A percentile compares a stretch with the other conserved stretches of the same genome.
phyloP scores from a whole-genome alignment of 1,140 invertebrate species.

The Polyergus mexicanus region DNA sequence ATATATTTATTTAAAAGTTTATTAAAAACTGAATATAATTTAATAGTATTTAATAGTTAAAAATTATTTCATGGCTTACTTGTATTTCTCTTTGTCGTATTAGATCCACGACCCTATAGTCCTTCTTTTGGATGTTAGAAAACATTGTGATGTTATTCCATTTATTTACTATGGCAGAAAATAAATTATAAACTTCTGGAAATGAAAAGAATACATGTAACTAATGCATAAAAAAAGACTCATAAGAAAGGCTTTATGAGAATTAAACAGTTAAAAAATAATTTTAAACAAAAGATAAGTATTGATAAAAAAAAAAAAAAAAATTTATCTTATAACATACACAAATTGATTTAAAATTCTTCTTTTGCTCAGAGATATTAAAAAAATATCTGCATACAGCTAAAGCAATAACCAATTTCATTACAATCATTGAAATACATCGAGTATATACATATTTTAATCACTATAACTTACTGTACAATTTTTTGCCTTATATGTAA shows the following conservation, averaged over 20 bases:
- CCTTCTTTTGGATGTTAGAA: constrained; percentile 73
- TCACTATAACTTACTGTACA: neutral
- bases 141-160: constrained; percentile 76
- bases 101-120: constrained; percentile 78
- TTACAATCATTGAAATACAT: neutral
- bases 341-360: neutral
- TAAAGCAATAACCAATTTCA: neutral
- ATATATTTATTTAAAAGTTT: neutral
- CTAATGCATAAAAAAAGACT: neutral
- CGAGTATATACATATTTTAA: neutral
- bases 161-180: constrained; percentile 25
- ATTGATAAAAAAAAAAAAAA: neutral
- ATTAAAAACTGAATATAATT: neutral
- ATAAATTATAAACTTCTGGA: constrained; percentile 20
- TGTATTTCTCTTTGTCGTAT: constrained; percentile 81
- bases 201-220: constrained; percentile 20
- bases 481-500: neutral
- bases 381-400: neutral
- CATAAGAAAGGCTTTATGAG: neutral
- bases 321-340: neutral
- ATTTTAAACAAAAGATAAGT: neutral
- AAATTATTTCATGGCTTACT: constrained; percentile 68
- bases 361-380: neutral
- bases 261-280: neutral
- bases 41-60: neutral